Evolutionary conservation across 1,140 invertebrate species (phyloP), one percentile per base, ranked within the genome.

Genomic region (Littorina saxatilis): DNA sequence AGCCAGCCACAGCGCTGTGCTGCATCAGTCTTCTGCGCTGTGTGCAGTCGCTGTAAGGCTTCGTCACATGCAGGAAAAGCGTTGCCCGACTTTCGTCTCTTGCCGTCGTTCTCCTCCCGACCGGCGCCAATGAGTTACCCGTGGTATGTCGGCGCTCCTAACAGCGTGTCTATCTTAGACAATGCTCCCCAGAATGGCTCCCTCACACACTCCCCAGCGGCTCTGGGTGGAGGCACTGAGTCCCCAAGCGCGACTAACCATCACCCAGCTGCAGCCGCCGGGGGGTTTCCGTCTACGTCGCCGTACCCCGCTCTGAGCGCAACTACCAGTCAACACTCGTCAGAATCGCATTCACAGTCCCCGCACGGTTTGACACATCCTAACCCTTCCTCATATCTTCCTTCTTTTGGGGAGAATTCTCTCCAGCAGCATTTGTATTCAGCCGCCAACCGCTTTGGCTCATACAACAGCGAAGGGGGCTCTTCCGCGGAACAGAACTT

Each of bases 341-440:
- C 76, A 27, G 76, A 78, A n/a, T 40, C 76, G 7, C 76, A 63
- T n/a, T 78, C 76, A n/a, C 76, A 78, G 76, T 78, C 76, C 3
- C 76, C 76, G 2, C 74, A 76, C 27, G 76, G 23, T 15, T 15
- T 66, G 76, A 29, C 76, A 9, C 76, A 78, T 37, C 29, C 35
- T 32, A 78, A 39, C 58, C 75, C 76, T 23, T 52, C 50, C 20
- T 39, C 76, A 13, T 63, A 39, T 39, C 76, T 78, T n/a, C 76
- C 76, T 27, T 61, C 55, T 7, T 78, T 78, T 13, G 76, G 55
- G 76, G 76, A 78, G 29, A 78, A 78, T 47, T 43, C 58, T 20
- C 55, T 78, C 58, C 76, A 78, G 55, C 76, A 78, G 76, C 76
- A 78, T 78, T 78, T 78, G 37, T 78, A 78, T 43, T 78, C 76